phyloP scores from a whole-genome alignment of 2,888 invertebrate genomes.

The Isotomurus palustris region DNA sequence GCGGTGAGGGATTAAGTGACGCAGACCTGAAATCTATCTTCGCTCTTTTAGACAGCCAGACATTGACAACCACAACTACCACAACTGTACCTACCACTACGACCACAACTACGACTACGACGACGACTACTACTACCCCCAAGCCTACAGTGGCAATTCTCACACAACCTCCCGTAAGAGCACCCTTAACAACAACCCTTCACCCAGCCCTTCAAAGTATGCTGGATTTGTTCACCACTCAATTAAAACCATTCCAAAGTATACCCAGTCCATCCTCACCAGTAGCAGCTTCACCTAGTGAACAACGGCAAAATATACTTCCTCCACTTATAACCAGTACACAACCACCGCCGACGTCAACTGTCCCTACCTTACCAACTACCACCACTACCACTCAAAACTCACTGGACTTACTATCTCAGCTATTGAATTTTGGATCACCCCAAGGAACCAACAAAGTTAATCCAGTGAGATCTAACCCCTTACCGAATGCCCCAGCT shows the following conservation, averaged over 20 bases:
- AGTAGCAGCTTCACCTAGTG: conserved; percentile 4
- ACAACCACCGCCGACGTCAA: not conserved
- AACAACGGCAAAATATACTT: conserved; percentile 4
- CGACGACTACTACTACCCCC: conserved; percentile 17
- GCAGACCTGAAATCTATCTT: conserved; percentile 37
- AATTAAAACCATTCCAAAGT: conserved; percentile 7
- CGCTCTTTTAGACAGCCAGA: conserved; percentile 27
- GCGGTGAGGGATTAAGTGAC: conserved; percentile 28
- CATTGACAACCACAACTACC: conserved; percentile 8
- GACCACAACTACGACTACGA: conserved; percentile 8
- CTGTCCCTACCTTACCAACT: too few relatives aligned
- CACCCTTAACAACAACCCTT: conserved; percentile 14
- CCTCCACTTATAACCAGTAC: not conserved
- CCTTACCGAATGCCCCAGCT: not conserved
- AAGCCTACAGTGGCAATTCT: conserved; percentile 2
- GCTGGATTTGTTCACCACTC: conserved; percentile 27
- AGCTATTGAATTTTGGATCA: conserved; percentile 30
- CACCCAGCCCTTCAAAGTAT: conserved; percentile 30
- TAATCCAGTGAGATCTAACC: conserved; percentile 8
- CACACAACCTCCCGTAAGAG: conserved; percentile 1
- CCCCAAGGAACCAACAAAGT: conserved; percentile 6
- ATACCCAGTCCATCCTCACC: conserved; percentile 7
- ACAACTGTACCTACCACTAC: not conserved
- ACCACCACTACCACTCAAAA: conserved; percentile 15
- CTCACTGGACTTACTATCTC: conserved; percentile 35